These are phyloP conservation scores for Ectemnius continuus DNA, from an alignment of 2,888 invertebrate species.

Conservation along the genomic window DNA sequence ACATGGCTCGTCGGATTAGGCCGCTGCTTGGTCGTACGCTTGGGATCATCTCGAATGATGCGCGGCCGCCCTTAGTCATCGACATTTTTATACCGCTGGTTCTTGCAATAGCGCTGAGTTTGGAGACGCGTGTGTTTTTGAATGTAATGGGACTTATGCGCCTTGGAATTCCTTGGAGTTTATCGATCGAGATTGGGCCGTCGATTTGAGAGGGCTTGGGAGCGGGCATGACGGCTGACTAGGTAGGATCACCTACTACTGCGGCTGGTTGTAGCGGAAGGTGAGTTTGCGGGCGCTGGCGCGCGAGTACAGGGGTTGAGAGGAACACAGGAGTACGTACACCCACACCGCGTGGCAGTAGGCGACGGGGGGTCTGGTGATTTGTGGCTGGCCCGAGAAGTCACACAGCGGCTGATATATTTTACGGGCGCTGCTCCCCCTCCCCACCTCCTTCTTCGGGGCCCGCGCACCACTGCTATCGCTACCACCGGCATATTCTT, in stretches of 20 bases:
- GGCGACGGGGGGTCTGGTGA: slow-evolving; percentile 77
- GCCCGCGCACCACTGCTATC: slow-evolving; percentile 32
- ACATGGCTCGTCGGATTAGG: slow-evolving; percentile 63
- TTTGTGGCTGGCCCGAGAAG: slow-evolving; percentile 77
- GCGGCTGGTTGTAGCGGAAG: slow-evolving; percentile 25
- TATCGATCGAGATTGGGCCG: not conserved
- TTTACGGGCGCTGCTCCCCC: slow-evolving; percentile 74
- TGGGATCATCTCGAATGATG: slow-evolving; percentile 22
- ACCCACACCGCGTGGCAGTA: slow-evolving; percentile 68
- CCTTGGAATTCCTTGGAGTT: not conserved
- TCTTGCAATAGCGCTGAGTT: slow-evolving; percentile 23
- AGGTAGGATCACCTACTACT: slow-evolving; percentile 22
- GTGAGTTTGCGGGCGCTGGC: slow-evolving; percentile 24
- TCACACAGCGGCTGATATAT: slow-evolving; percentile 78
- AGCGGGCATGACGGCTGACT: not conserved
- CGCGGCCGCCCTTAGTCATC: slow-evolving; percentile 42
- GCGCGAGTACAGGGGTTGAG: no score
- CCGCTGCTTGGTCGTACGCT: slow-evolving; percentile 34
- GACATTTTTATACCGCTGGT: not conserved
- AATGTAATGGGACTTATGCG: not conserved
- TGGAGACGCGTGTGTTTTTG: slow-evolving; percentile 22
- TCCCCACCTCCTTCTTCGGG: slow-evolving; percentile 30
- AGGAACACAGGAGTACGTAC: slow-evolving; percentile 62
- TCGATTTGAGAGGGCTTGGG: not conserved
- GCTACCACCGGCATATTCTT: slow-evolving; percentile 40